phyloP scores from a whole-genome alignment of 2,888 invertebrate genomes.

The Globia sparganii region DNA sequence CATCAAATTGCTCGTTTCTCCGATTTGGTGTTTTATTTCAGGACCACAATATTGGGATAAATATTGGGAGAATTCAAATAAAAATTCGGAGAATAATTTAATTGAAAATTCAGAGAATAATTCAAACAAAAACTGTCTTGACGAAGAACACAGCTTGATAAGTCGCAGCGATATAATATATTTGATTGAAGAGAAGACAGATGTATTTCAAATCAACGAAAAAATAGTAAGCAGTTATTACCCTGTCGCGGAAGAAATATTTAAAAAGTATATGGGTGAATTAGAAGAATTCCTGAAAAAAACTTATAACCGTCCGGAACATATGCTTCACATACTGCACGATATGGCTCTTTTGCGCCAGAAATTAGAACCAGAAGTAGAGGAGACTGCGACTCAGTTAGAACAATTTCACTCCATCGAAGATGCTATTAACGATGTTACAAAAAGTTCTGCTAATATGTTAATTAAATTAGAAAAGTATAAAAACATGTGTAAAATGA shows the following conservation, averaged over 20 bases:
- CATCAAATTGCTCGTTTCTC: neutral
- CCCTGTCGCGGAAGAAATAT: slow-evolving; percentile 50
- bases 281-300: slow-evolving; percentile 60
- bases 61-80: too few species aligned
- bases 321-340: slow-evolving; percentile 74
- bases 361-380: slow-evolving; percentile 61
- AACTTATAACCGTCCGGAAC: slow-evolving; percentile 67
- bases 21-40: slow-evolving; percentile 3
- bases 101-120: neutral
- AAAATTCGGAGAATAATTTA: neutral
- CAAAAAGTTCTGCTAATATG: slow-evolving; percentile 37
- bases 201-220: slow-evolving; percentile 54
- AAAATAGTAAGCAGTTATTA: slow-evolving; percentile 57
- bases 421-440: slow-evolving; percentile 48
- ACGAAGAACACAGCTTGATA: slow-evolving; percentile 50
- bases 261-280: slow-evolving; percentile 56
- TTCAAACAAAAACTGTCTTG: slow-evolving; percentile 16
- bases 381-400: slow-evolving; percentile 50
- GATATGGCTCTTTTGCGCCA: slow-evolving; percentile 61
- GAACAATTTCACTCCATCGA: slow-evolving; percentile 52
- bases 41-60: neutral
- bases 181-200: slow-evolving; percentile 67
- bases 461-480: slow-evolving; percentile 53
- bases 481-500: slow-evolving; percentile 67
- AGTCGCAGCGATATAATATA: slow-evolving; percentile 66